A percentile compares a stretch with the other conserved stretches of the same genome.
These are phyloP conservation scores for Folsomia candida DNA, from an alignment of 2,888 invertebrate species.

Conservation along the genomic window DNA sequence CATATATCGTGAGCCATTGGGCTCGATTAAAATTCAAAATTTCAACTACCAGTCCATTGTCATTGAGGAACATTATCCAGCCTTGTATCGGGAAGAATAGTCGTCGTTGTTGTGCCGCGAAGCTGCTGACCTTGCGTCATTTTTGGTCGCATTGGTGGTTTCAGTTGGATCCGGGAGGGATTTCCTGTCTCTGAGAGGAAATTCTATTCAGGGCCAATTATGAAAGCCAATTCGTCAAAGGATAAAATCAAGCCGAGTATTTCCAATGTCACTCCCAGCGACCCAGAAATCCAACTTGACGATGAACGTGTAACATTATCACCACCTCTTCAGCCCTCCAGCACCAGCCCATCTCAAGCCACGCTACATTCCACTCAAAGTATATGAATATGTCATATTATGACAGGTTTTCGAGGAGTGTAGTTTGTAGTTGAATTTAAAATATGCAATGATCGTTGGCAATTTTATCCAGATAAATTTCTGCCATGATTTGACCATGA, in stretches of 20 bases:
- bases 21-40: not conserved
- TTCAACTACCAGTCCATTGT: not conserved
- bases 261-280: not conserved
- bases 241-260: too few species aligned
- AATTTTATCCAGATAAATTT: too few species aligned
- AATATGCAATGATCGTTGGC: too few species aligned
- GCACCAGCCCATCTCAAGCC: not conserved
- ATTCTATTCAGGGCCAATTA: not conserved
- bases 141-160: too few species aligned
- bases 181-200: too few species aligned
- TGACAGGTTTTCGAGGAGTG: too few species aligned
- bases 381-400: too few species aligned
- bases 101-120: too few species aligned
- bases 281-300: not conserved
- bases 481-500: too few species aligned
- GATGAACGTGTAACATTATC: not conserved
- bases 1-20: not conserved
- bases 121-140: too few species aligned
- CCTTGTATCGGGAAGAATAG: too few species aligned
- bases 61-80: too few species aligned
- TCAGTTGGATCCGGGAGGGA: not conserved
- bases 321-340: not conserved
- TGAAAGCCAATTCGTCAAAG: not conserved
- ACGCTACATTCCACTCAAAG: not conserved
- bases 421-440: not conserved